Evolutionary conservation across 2,888 invertebrate genomes (phyloP).

Genomic region (Vanessa cardui): DNA sequence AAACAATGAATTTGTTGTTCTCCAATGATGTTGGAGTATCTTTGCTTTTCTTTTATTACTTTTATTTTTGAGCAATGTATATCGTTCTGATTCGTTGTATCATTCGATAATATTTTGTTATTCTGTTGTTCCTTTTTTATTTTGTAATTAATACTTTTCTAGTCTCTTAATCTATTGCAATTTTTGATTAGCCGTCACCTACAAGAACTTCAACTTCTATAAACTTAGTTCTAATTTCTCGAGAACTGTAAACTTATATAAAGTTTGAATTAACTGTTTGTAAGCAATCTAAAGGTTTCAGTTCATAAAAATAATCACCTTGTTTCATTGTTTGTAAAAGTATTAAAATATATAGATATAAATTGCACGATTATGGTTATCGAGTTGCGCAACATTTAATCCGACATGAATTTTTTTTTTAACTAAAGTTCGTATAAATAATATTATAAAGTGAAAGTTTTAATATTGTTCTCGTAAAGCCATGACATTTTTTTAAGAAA

Average conservation of each 20-base stretch:
- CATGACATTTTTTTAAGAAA: constrained; percentile 52
- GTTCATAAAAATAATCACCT: too few species aligned
- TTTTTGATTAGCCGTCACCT: background rate
- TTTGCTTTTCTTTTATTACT: too few species aligned
- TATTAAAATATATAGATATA: too few species aligned
- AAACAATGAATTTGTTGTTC: constrained; percentile 17
- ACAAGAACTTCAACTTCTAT: background rate
- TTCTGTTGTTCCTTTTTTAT: background rate
- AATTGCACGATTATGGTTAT: background rate
- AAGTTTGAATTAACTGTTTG: background rate
- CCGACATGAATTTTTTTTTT: background rate
- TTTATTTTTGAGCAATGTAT: too few species aligned
- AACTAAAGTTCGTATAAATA: background rate
- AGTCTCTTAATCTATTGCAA: background rate
- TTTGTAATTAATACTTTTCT: background rate
- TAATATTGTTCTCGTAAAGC: constrained; percentile 26
- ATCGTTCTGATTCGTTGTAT: background rate
- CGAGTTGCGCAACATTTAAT: background rate
- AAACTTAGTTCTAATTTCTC: background rate
- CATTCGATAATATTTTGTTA: background rate
- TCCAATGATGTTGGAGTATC: background rate
- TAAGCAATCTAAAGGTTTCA: background rate
- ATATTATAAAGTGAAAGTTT: constrained; percentile 62
- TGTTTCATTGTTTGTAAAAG: too few species aligned
- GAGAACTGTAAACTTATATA: too few species aligned